Evolutionary conservation across 1,140 invertebrate species (phyloP).

Genomic region (Amphibalanus amphitrite): DNA sequence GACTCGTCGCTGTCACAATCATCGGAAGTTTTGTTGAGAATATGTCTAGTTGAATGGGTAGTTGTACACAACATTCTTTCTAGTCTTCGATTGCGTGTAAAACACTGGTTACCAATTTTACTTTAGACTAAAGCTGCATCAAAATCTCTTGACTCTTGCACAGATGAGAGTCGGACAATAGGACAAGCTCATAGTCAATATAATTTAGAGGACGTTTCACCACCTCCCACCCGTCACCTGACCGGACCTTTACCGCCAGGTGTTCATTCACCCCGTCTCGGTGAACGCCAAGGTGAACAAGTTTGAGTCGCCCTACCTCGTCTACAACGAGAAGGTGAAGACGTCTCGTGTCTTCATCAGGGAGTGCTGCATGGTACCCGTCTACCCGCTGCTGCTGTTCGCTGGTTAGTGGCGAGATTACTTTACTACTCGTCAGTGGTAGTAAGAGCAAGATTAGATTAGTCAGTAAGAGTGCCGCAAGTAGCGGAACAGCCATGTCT

Average conservation of each 20-base stretch:
- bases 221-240: neutral
- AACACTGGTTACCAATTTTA: too few relatives aligned
- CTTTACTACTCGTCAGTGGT: neutral
- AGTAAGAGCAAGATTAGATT: neutral
- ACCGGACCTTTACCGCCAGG: constrained; percentile 17
- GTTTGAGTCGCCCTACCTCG: constrained; percentile 55
- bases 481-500: constrained; percentile 24
- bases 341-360: constrained; percentile 58
- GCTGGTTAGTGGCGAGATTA: constrained; percentile 24
- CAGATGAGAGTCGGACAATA: too few relatives aligned
- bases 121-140: too few relatives aligned
- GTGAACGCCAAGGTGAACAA: constrained; percentile 41
- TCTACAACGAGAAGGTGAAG: constrained; percentile 68
- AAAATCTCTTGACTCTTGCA: too few relatives aligned
- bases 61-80: too few relatives aligned
- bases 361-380: constrained; percentile 59
- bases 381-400: constrained; percentile 60
- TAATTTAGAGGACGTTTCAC: too few relatives aligned
- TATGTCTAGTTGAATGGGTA: too few relatives aligned
- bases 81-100: too few relatives aligned
- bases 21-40: too few relatives aligned
- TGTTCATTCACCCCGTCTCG: constrained; percentile 14
- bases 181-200: too few relatives aligned
- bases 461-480: constrained; percentile 5
- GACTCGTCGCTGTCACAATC: too few relatives aligned